Evolutionary conservation across 2,113 vertebrate genomes (phyloP).

Genomic region (Clinocottus analis): DNA sequence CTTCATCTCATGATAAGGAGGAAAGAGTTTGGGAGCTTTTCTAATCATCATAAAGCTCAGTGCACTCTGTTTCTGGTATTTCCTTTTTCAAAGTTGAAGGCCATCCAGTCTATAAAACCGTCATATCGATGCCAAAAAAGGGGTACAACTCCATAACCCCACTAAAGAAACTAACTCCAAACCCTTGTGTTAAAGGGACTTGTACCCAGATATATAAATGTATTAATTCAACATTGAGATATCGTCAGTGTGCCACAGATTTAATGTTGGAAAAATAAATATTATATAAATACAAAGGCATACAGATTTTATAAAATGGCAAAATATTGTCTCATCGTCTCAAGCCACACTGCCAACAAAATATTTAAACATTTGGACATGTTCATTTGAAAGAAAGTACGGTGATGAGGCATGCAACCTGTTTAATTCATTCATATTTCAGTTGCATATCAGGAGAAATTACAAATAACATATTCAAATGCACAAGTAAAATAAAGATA

Average conservation of each 20-base stretch:
- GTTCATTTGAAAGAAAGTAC: background rate
- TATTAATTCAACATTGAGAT: background rate
- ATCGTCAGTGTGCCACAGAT: background rate
- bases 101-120: constrained; percentile 23
- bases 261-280: background rate
- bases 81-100: constrained; percentile 50
- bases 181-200: background rate
- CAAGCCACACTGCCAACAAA: background rate
- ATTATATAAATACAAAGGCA: background rate
- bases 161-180: background rate
- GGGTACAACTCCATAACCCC: constrained; percentile 2
- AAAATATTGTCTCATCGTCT: background rate
- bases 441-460: background rate
- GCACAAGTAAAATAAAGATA: background rate
- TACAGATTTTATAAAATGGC: background rate
- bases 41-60: constrained; percentile 54
- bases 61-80: constrained; percentile 54
- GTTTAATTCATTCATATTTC: background rate
- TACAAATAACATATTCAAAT: background rate
- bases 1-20: constrained; percentile 31
- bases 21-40: constrained; percentile 42
- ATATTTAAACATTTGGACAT: background rate
- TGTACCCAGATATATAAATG: background rate
- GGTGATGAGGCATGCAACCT: background rate
- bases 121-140: background rate